Evolutionary conservation across 2,888 invertebrate genomes (phyloP).

Genomic region (Eurytoma adleriae): DNA sequence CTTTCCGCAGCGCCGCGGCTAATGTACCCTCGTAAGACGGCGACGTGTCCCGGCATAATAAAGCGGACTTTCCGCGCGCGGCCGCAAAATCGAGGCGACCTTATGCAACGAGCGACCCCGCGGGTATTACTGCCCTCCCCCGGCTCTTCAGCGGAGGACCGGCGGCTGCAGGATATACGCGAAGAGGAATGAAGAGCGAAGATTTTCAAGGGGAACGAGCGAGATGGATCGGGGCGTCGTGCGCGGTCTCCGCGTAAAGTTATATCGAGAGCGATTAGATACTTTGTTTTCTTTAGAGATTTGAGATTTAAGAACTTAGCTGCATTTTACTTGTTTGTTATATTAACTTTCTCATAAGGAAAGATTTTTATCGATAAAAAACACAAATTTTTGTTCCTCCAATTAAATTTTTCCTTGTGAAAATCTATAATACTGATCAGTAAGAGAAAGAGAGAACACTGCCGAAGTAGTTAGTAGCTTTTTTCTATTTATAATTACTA

Average conservation of each 20-base stretch:
- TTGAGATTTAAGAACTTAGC: too few relatives aligned
- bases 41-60: slow-evolving; percentile 71
- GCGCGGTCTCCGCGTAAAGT: background rate
- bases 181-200: slow-evolving; percentile 30
- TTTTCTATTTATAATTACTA: too few relatives aligned
- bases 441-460: too few relatives aligned
- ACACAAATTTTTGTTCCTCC: too few relatives aligned
- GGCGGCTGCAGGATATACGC: background rate
- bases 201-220: slow-evolving; percentile 17
- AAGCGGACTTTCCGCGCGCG: slow-evolving; percentile 63
- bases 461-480: too few relatives aligned
- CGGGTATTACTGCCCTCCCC: slow-evolving; percentile 46
- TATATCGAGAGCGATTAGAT: background rate
- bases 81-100: slow-evolving; percentile 62
- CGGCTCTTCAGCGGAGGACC: background rate
- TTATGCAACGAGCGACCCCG: slow-evolving; percentile 59
- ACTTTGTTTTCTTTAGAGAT: too few relatives aligned
- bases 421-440: too few relatives aligned
- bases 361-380: too few relatives aligned
- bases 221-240: background rate
- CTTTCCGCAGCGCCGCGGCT: slow-evolving; percentile 59
- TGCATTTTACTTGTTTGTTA: too few relatives aligned
- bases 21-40: slow-evolving; percentile 69
- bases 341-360: too few relatives aligned
- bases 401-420: too few relatives aligned